Evolutionary conservation across 2,888 invertebrate species (phyloP).

Genomic region (Athalia rosae): DNA sequence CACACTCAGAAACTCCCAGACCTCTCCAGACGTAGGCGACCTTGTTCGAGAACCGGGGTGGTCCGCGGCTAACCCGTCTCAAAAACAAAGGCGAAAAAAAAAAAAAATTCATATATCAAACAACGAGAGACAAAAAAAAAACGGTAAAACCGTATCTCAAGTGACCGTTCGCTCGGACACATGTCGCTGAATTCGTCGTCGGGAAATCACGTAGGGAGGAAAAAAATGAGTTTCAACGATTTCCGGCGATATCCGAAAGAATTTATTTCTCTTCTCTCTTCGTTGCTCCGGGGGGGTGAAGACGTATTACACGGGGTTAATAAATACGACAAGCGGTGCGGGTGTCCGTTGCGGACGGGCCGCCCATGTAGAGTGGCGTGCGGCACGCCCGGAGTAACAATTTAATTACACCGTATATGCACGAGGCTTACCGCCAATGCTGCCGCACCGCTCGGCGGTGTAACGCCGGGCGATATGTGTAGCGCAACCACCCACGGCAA

Average conservation of each 20-base stretch:
- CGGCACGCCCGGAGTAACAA: constrained; percentile 72
- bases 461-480: constrained; percentile 64
- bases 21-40: constrained; percentile 31
- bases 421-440: constrained; percentile 1
- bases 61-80: constrained; percentile 20
- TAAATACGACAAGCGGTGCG: constrained; percentile 12
- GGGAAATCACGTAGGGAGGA: too few relatives aligned
- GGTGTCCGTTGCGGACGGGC: constrained; percentile 55
- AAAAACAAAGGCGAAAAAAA: background rate
- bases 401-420: constrained; percentile 71
- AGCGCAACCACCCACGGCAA: constrained; percentile 73
- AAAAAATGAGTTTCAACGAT: too few relatives aligned
- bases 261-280: too few relatives aligned
- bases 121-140: background rate
- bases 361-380: constrained; percentile 72
- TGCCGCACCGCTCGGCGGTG: background rate
- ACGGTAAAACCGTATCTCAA: background rate
- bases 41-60: constrained; percentile 24
- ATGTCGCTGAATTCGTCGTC: too few relatives aligned
- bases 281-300: too few relatives aligned
- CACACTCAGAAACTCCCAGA: constrained; percentile 24
- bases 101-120: background rate
- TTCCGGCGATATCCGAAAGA: too few relatives aligned
- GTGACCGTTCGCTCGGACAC: background rate
- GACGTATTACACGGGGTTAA: background rate